phyloP scores from a whole-genome alignment of 2,888 invertebrate species.

The Oligia strigilis region DNA sequence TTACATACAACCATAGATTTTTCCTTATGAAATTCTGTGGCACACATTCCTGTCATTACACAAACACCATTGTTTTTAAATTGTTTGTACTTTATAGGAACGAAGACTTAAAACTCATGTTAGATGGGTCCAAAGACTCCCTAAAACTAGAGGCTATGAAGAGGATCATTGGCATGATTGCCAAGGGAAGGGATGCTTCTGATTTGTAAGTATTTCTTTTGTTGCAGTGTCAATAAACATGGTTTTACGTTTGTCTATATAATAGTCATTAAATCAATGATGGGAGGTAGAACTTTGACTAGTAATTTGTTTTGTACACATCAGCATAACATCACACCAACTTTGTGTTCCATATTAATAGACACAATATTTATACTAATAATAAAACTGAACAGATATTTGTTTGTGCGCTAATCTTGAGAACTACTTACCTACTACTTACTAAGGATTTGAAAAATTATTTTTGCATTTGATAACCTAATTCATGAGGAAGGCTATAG shows the following conservation, averaged over 20 bases:
- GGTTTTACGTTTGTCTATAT: too few relatives aligned
- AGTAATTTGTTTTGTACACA: background rate
- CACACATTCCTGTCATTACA: background rate
- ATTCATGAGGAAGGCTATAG: too few relatives aligned
- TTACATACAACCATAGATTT: background rate
- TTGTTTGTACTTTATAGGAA: constrained; percentile 90
- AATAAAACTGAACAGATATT: too few relatives aligned
- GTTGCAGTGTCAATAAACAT: background rate
- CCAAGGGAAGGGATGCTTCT: constrained; percentile 99
- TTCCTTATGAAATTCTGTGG: background rate
- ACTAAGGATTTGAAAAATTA: too few relatives aligned
- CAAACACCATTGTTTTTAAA: background rate
- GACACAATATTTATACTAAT: background rate
- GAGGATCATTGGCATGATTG: constrained; percentile 99
- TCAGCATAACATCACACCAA: background rate
- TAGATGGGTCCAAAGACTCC: constrained; percentile 99
- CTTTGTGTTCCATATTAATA: background rate
- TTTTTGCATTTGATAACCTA: too few relatives aligned
- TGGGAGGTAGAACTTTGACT: background rate
- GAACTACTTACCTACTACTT: too few relatives aligned
- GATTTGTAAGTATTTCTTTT: constrained; percentile 91
- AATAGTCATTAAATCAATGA: background rate
- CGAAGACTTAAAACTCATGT: constrained; percentile 99
- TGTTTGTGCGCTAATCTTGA: too few relatives aligned
- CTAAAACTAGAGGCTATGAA: constrained; percentile 99